phyloP scores from a whole-genome alignment of 2,888 invertebrate species.

The Meghimatium bilineatum region DNA sequence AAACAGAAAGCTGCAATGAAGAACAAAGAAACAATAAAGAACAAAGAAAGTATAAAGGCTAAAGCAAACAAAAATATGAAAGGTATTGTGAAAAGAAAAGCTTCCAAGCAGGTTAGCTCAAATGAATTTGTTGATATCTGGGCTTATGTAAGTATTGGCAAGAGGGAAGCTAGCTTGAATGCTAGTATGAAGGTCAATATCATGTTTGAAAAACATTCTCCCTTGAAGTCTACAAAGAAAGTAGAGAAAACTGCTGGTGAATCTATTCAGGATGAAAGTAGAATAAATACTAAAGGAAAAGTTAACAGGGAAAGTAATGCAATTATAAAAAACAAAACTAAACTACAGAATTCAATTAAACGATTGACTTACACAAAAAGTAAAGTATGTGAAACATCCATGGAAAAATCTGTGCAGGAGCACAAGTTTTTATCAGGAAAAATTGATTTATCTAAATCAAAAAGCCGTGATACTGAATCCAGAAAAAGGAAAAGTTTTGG shows the following conservation, averaged over 20 bases:
- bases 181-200: conserved; percentile 68
- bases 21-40: neutral
- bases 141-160: conserved; percentile 54
- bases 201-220: conserved; percentile 61
- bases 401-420: neutral
- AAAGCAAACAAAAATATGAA: neutral
- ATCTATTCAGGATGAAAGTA: neutral
- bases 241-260: conserved; percentile 24
- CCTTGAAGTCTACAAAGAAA: conserved; percentile 47
- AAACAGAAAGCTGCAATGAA: neutral
- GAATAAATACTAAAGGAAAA: neutral
- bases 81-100: conserved; percentile 24
- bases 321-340: neutral
- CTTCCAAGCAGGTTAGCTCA: conserved; percentile 42
- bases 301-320: neutral
- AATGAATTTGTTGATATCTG: conserved; percentile 48
- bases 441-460: neutral
- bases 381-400: neutral
- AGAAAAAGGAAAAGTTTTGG: conserved; percentile 30
- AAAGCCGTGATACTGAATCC: neutral
- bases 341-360: neutral
- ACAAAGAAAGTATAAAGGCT: neutral
- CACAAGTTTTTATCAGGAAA: neutral
- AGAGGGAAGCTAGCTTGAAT: conserved; percentile 70
- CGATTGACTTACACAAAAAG: neutral